phyloP scores from a whole-genome alignment of 1,140 invertebrate species.

The Acromyrmex heyeri region DNA sequence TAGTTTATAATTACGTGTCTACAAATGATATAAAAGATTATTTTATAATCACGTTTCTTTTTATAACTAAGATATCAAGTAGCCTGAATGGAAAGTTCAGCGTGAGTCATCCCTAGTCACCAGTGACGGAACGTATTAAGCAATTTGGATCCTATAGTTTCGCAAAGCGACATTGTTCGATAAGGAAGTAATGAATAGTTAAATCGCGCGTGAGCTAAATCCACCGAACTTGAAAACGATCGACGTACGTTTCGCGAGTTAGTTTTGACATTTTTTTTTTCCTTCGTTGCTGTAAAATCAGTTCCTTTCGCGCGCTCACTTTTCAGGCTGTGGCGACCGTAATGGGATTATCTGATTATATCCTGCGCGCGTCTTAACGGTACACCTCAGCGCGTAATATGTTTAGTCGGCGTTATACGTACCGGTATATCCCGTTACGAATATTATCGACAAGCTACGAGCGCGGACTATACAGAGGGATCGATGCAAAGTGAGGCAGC shows the following conservation, averaged over 20 bases:
- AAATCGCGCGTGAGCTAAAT: conserved; percentile 24
- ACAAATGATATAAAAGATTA: no score
- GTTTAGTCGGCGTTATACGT: conserved; percentile 49
- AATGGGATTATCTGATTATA: conserved; percentile 74
- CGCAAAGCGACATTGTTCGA: background rate
- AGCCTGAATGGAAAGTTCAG: no score
- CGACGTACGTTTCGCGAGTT: background rate
- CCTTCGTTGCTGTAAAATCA: conserved; percentile 15
- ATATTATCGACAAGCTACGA: conserved; percentile 52
- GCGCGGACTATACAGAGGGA: conserved; percentile 7
- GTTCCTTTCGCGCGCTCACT: conserved; percentile 47
- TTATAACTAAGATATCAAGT: no score
- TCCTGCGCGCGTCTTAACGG: conserved; percentile 71
- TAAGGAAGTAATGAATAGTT: background rate
- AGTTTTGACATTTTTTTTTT: background rate
- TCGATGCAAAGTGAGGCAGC: conserved; percentile 52
- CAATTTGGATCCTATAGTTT: background rate
- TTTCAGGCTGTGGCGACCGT: conserved; percentile 50
- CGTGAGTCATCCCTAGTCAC: no score
- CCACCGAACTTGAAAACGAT: conserved; percentile 21
- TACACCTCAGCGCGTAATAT: conserved; percentile 59
- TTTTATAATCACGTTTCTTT: no score
- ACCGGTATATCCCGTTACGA: conserved; percentile 70
- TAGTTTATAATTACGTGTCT: no score
- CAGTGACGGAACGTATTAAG: background rate